Evolutionary conservation across 2,888 invertebrate species (phyloP), one percentile per base, ranked within the genome.

Genomic region (Prosapia bicincta): DNA sequence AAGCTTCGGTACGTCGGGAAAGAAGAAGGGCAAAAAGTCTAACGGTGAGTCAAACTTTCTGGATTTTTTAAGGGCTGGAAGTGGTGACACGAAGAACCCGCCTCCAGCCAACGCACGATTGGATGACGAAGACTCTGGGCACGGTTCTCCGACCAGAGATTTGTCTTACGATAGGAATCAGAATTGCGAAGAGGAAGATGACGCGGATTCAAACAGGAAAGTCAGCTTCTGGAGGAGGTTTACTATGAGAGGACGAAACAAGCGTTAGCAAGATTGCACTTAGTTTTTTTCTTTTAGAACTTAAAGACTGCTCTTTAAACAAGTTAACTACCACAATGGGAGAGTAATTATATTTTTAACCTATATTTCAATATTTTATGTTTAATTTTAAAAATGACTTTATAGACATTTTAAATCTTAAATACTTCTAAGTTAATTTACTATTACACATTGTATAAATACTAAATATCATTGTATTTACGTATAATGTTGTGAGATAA

Each of bases 61-160:
- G 79, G 91, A 91, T 81, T 91, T 91, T 89, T 84, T 91, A 78
- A 86, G 91, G 54, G 90, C 90, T n/a, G 90, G 91, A 65, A 90
- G 89, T 23, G 90, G 82, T 79, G 76, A 81, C 76, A 78, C 78
- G 67, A 82, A 79, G 72, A 76, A 72, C 66, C 54, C 78, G 26
- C 78, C 79, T 54, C 38, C 70, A 26, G 66, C 77, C 43, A 76
- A 77, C 30, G 74, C 79, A 71, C 79, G 75, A 66, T 78, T 75
- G 26, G 81, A 79, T 69, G 81, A 80, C 69, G 79, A 77, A 77
- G 79, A 80, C 71, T 80, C 79, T 30, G 80, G 79, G 72, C 80
- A 80, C 43, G 79, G 80, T 28, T 80, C 80, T 26, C 72, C 77
- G 15, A 77, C 75, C 5, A n/a, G 75, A 28, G 77, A 77, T 26